phyloP scores from a whole-genome alignment of 2,113 vertebrate species.

The Seriola aureovittata region DNA sequence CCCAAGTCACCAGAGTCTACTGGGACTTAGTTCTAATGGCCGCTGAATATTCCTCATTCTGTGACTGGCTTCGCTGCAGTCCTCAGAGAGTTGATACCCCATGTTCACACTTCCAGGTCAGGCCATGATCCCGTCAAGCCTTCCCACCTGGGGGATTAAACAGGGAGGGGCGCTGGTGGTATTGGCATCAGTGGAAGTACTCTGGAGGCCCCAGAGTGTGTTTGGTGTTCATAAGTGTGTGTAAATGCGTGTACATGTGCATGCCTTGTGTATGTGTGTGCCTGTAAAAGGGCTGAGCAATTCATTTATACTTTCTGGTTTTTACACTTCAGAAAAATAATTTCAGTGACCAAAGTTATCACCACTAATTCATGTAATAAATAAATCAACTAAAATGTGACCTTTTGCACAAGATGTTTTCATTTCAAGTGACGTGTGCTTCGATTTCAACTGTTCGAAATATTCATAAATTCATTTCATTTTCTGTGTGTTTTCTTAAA shows the following conservation, averaged over 20 bases:
- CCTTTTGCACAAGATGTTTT: too few species aligned
- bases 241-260: neutral
- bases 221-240: neutral
- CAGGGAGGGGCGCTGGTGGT: neutral
- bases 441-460: too few species aligned
- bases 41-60: conserved; percentile 38
- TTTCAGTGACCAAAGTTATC: too few species aligned
- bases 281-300: neutral
- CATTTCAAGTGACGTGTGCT: too few species aligned
- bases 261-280: neutral
- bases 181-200: conserved; percentile 8
- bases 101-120: conserved; percentile 2
- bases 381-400: too few species aligned
- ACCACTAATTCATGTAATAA: too few species aligned
- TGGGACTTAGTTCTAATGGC: conserved; percentile 32
- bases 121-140: conserved; percentile 20
- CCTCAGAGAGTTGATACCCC: conserved; percentile 6
- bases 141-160: conserved; percentile 30
- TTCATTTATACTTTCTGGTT: too few species aligned
- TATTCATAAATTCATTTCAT: too few species aligned
- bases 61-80: conserved; percentile 5
- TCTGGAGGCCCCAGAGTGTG: neutral
- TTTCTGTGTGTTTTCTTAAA: too few species aligned
- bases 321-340: too few species aligned
- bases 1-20: conserved; percentile 28